These are phyloP conservation scores for Indicator maculatus DNA, from an alignment of 2,113 vertebrate genomes.

Conservation along the genomic window DNA sequence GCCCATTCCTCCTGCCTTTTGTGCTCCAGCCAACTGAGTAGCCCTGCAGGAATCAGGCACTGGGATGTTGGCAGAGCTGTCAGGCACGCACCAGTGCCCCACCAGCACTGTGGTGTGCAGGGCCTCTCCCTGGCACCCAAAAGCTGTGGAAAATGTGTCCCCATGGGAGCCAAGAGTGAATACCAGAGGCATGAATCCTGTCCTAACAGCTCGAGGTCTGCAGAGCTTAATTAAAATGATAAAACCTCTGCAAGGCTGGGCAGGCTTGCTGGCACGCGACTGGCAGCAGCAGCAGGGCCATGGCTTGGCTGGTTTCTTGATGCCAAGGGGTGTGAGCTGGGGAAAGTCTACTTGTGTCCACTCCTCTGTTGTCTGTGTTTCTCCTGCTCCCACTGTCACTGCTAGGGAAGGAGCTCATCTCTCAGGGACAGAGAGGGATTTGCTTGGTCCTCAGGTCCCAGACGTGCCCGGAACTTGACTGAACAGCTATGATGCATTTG, in stretches of 20 bases:
- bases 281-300: fast-evolving
- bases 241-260: conserved; percentile 36
- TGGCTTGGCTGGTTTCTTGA: fast-evolving
- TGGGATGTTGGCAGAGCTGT: fast-evolving
- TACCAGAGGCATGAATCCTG: conserved; percentile 65
- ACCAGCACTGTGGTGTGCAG: not conserved
- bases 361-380: not conserved
- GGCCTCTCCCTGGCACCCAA: not conserved
- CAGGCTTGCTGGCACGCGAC: conserved; percentile 40
- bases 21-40: fast-evolving
- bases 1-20: not conserved
- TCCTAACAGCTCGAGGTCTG: conserved; percentile 36
- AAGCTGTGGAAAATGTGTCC: fast-evolving
- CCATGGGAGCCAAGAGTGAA: not conserved
- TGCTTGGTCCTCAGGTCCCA: not conserved
- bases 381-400: not conserved
- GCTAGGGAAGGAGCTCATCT: not conserved
- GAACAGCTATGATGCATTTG: not conserved
- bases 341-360: fast-evolving
- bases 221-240: conserved; percentile 62
- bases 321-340: fast-evolving
- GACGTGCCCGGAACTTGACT: fast-evolving
- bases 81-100: fast-evolving
- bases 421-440: not conserved
- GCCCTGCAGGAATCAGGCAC: not conserved